These are phyloP conservation scores for Sitophilus oryzae DNA, from an alignment of 1,140 invertebrate species.

Conservation along the genomic window DNA sequence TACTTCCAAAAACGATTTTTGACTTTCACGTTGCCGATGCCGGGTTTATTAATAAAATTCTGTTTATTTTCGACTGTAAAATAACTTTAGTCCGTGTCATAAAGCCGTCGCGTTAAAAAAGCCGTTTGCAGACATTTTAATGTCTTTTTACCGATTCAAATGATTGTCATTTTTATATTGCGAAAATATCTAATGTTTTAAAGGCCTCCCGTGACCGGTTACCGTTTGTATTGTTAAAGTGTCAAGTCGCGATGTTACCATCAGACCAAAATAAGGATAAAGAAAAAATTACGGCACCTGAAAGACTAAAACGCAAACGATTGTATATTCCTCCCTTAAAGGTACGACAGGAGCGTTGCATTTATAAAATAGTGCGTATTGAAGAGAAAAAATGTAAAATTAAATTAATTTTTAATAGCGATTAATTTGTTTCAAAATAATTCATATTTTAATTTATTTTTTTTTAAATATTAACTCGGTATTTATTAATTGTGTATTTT, in stretches of 20 bases:
- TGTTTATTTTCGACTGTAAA: background rate
- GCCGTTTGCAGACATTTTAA: too few relatives aligned
- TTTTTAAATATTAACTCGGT: background rate
- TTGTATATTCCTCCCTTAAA: background rate
- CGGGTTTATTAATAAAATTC: slow-evolving; percentile 1
- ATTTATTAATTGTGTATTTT: background rate
- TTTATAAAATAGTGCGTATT: too few relatives aligned
- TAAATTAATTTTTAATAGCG: too few relatives aligned
- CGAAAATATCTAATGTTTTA: too few relatives aligned
- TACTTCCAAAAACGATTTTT: background rate
- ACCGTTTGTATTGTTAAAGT: too few relatives aligned
- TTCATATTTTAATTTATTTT: background rate
- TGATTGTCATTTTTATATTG: too few relatives aligned
- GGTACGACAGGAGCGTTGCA: background rate
- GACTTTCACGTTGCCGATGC: background rate
- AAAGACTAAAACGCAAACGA: slow-evolving; percentile 23
- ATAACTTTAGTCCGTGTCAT: background rate
- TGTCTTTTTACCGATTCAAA: too few relatives aligned
- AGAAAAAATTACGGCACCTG: slow-evolving; percentile 23
- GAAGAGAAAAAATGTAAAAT: too few relatives aligned
- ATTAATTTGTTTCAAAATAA: background rate
- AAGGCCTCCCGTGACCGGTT: too few relatives aligned
- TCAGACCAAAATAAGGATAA: slow-evolving; percentile 13
- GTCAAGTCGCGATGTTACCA: background rate
- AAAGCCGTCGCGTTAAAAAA: background rate